A percentile compares a stretch with the other conserved stretches of the same genome.
Conservation (phyloP, 1,140 invertebrate genomes). For the Trichogramma pretiosum region DNA sequence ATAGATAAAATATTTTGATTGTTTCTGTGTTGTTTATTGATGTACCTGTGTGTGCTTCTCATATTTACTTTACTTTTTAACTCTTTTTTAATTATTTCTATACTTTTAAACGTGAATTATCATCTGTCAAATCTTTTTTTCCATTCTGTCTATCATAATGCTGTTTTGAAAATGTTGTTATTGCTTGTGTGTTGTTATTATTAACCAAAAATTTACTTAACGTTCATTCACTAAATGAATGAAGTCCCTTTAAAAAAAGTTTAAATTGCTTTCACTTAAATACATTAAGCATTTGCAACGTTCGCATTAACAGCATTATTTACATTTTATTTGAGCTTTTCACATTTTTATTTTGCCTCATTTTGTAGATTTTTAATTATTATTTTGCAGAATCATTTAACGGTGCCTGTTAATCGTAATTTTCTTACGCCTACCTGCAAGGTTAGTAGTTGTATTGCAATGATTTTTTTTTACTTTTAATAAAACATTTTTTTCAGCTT, state of each 20-base stretch:
- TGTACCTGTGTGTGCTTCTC: constrained; percentile 1
- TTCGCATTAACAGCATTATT: constrained; percentile 22
- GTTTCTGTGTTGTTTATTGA: constrained; percentile 1
- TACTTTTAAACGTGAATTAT: too few species aligned
- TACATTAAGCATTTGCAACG: constrained; percentile 7
- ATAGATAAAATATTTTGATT: too few species aligned
- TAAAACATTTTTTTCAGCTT: constrained; percentile 33
- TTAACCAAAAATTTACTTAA: not conserved
- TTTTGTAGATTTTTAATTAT: constrained; percentile 53
- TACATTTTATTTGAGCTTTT: constrained; percentile 41
- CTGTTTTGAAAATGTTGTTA: constrained; percentile 2
- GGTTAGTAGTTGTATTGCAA: constrained; percentile 50
- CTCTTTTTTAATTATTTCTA: too few species aligned
- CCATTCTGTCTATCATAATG: too few species aligned
- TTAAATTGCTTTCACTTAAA: not conserved
- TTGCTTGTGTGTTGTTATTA: not conserved
- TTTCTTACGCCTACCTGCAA: constrained; percentile 70
- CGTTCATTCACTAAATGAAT: not conserved
- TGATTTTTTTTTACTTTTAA: constrained; percentile 29
- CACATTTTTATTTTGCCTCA: constrained; percentile 54
- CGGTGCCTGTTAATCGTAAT: constrained; percentile 76
- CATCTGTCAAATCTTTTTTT: constrained; percentile 18
- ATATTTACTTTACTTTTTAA: not conserved
- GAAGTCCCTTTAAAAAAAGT: not conserved
- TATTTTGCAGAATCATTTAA: constrained; percentile 81